phyloP scores from a whole-genome alignment of 1,140 invertebrate species.

The Danaus melanippus region DNA sequence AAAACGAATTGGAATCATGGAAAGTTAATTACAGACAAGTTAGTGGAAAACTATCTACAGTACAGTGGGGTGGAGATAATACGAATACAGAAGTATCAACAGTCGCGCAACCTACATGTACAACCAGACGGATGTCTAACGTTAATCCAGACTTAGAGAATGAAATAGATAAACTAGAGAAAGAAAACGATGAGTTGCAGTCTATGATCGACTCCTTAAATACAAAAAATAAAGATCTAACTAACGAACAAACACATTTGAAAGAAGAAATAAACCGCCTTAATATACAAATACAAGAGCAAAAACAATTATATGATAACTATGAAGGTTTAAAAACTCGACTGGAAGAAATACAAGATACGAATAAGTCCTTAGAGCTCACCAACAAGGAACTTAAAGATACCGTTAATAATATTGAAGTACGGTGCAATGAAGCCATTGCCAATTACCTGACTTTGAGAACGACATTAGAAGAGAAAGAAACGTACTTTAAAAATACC shows the following conservation, averaged over 20 bases:
- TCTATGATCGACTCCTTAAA: constrained; percentile 71
- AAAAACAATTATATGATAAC: constrained; percentile 17
- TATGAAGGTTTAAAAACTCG: constrained; percentile 25
- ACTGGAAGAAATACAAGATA: constrained; percentile 20
- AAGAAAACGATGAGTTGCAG: constrained; percentile 82
- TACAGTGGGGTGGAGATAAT: constrained; percentile 73
- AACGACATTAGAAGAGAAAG: constrained; percentile 20
- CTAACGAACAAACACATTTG: constrained; percentile 26
- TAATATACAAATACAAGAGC: constrained; percentile 14
- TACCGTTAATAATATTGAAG: constrained; percentile 38
- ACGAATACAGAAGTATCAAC: constrained; percentile 15
- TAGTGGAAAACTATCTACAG: constrained; percentile 74
- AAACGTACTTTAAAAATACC: constrained; percentile 20
- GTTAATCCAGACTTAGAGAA: constrained; percentile 55
- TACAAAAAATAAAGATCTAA: constrained; percentile 42
- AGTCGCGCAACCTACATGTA: neutral
- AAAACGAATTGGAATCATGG: constrained; percentile 79
- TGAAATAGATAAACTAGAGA: constrained; percentile 75
- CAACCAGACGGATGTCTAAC: constrained; percentile 24
- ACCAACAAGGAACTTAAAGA: constrained; percentile 42
- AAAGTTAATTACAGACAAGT: constrained; percentile 79
- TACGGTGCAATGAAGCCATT: constrained; percentile 21
- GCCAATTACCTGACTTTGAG: constrained; percentile 22
- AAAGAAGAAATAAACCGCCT: constrained; percentile 32
- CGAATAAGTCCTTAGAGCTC: constrained; percentile 29